phyloP scores from a whole-genome alignment of 2,113 vertebrate genomes.

The Brienomyrus longianalis region DNA sequence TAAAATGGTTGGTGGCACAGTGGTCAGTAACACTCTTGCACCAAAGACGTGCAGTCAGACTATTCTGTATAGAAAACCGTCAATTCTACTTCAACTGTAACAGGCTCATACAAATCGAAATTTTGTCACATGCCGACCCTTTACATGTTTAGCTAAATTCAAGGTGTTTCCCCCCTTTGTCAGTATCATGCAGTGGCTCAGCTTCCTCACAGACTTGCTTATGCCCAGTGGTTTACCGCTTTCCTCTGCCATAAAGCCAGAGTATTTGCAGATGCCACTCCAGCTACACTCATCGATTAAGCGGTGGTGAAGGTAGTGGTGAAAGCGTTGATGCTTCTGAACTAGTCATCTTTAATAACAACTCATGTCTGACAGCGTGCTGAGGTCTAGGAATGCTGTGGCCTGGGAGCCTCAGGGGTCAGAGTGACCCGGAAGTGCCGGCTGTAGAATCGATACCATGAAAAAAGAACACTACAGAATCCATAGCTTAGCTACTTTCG shows the following conservation, averaged over 20 bases:
- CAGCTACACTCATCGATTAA: neutral
- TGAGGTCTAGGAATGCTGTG: neutral
- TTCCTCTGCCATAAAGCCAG: neutral
- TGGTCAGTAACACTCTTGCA: neutral
- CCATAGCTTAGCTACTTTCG: too few relatives aligned
- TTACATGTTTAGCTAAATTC: neutral
- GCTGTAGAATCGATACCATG: neutral
- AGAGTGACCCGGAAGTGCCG: neutral
- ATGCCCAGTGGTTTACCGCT: neutral
- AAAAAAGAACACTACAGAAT: neutral
- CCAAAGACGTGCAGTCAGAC: neutral
- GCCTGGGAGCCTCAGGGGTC: neutral
- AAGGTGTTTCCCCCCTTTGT: neutral
- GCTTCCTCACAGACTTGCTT: neutral
- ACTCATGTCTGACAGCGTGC: neutral
- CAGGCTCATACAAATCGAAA: neutral
- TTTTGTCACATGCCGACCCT: neutral
- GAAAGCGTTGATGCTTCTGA: neutral
- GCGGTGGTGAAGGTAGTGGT: neutral
- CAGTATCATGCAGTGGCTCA: neutral
- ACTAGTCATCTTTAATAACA: neutral
- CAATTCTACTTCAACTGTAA: neutral
- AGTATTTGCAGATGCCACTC: neutral
- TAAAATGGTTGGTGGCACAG: neutral
- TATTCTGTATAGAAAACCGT: neutral